Evolutionary conservation across 2,113 vertebrate genomes (phyloP), one percentile per base, ranked within the genome.

Genomic region (Halichoeres trimaculatus): DNA sequence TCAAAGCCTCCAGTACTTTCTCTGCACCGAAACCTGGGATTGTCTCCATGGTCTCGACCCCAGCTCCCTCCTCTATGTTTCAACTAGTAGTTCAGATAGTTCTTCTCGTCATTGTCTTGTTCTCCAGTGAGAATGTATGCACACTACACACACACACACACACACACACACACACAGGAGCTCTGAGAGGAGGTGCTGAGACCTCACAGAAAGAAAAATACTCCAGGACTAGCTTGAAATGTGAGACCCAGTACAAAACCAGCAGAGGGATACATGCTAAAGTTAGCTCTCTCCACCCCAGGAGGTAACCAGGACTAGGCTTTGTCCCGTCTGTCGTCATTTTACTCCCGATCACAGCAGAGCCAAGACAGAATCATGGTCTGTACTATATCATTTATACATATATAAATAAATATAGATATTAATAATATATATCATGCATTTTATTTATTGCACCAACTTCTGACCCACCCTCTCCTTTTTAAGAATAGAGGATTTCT

Each of bases 381-480:
- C 82, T 92, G 88, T 89, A 89, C 76, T 75, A 85, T 89, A 86
- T 81, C 85, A 88, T 83, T 83, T 93, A 91, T 91, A 89, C 85
- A 90, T 89, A 87, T 86, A 91, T 84, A 86, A 78, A 84, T 91
- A 85, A 70, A 73, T 88, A 93, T 87, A 80, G 83, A 88, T 89
- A 89, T 81, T 24, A 78, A 81, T 86, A 87, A 89, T 85, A 87
- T 85, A 82, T 92, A 80, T 83, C 85, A 80, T 91, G 66, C 88
- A 64, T 90, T 91, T 90, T 90, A 91, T 93, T 93, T 92, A 92
- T 91, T 92, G 78, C 85, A 53, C 78, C 41, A 52, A 35, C 58
- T 19, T 69, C n/a, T 34, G 30, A 66, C 59, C 57, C 61, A 52
- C 2, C n/a, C 69, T 54, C 76, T 61, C 51, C 45, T 57, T 65